Evolutionary conservation across 2,888 invertebrate species (phyloP), one percentile per base, ranked within the genome.

Genomic region (Chymomyza caudatula): DNA sequence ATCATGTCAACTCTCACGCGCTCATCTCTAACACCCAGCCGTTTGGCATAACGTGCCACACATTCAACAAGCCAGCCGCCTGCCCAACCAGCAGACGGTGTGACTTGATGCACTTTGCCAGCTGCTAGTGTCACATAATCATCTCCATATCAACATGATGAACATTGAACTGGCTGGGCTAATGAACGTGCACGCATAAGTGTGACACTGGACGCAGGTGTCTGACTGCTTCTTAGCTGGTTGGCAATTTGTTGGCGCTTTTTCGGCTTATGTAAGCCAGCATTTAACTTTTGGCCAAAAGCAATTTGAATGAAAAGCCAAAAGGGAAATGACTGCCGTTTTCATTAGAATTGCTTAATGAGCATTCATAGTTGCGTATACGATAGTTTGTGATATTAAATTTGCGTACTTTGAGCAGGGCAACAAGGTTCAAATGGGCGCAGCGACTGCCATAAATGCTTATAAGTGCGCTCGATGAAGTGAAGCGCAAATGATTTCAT

Each of bases 401-500:
- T 17, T 47, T 37, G 5, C 11, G 29, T 11, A 37, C 29, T 37
- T 37, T 37, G 29, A 37, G 11, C 29, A 2, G 11, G 11, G n/a
- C n/a, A n/a, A n/a, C 5, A 17, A 17, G 47, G 15, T 47, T 47
- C 6, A 17, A 17, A 17, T 47, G 43, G 4, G 15, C 13, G 43
- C 43, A 15, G 6, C 13, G 47, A 4, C 47, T 47, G 47, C 19
- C 3, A 15, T 47, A 17, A 17, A 47, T 47, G 29, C 29, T 37
- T 1, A 11, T 1, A 47, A 17, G 17, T 19, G 47, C 13, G 51
- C 20, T 51, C 11, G 6, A 51, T 51, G 17, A 2, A 51, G 22
- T 51, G 51, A 22, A 51, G 51, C 51, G 51, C 19, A 20, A 51
- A 51, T 51, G 51, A 22, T 51, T 51, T 51, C 22, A 51, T 51